Evolutionary conservation across 2,113 vertebrate genomes (phyloP).

Genomic region (Baryphthengus martii): DNA sequence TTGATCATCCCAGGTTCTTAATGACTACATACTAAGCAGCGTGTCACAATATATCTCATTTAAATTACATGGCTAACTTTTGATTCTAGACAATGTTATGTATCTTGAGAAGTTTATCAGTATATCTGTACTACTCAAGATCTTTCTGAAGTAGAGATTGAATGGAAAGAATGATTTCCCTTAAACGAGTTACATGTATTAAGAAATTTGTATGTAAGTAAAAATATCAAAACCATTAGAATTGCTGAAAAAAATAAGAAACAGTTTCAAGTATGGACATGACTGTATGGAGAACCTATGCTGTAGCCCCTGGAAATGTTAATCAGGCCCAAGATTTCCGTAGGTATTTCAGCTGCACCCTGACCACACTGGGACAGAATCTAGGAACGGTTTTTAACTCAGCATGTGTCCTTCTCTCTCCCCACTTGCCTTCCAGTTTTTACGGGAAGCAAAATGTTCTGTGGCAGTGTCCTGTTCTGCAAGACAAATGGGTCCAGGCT

Average conservation of each 20-base stretch:
- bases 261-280: neutral
- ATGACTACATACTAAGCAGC: neutral
- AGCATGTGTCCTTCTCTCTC: neutral
- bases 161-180: neutral
- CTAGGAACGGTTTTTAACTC: neutral
- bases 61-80: neutral
- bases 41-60: neutral
- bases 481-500: neutral
- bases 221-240: neutral
- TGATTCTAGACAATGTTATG: neutral
- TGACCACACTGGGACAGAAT: neutral
- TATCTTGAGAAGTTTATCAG: neutral
- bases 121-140: neutral
- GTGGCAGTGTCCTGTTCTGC: neutral
- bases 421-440: neutral
- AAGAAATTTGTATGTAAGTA: neutral
- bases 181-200: neutral
- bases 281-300: neutral
- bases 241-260: neutral
- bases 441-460: neutral
- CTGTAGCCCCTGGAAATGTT: neutral
- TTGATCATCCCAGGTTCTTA: neutral
- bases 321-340: neutral
- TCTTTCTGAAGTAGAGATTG: neutral
- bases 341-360: neutral